A percentile compares a stretch with the other conserved stretches of the same genome.
Evolutionary conservation across 2,888 invertebrate genomes (phyloP).

Genomic region (Junonia oenone): DNA sequence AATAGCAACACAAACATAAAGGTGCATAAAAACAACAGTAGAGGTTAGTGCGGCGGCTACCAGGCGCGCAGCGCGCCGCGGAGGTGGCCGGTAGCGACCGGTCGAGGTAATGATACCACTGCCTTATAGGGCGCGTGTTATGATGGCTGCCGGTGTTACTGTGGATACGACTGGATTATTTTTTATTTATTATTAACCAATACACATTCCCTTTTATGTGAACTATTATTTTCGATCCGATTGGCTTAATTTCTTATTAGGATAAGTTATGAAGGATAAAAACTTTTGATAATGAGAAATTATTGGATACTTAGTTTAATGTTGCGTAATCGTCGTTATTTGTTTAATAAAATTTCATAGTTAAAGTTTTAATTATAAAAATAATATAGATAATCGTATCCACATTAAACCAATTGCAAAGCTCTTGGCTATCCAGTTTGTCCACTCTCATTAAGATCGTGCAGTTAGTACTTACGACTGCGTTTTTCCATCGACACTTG

Average conservation of each 20-base stretch:
- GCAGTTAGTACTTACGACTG: constrained; percentile 52
- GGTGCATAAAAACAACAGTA: constrained; percentile 63
- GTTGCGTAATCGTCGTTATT: not conserved
- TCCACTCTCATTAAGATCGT: constrained; percentile 77
- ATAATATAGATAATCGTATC: constrained; percentile 34
- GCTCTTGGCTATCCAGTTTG: constrained; percentile 71
- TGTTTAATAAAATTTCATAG: not conserved
- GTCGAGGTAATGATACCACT: constrained; percentile 69
- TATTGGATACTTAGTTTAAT: no score
- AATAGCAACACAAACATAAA: constrained; percentile 64
- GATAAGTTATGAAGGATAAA: not conserved
- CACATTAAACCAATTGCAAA: constrained; percentile 37
- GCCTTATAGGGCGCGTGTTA: constrained; percentile 70
- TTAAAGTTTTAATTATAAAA: no score
- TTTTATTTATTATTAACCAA: not conserved
- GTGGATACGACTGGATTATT: constrained; percentile 44
- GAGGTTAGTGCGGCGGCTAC: constrained; percentile 48
- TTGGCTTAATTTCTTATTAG: not conserved
- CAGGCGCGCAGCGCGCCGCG: constrained; percentile 57
- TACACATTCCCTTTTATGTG: not conserved
- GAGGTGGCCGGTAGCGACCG: constrained; percentile 62
- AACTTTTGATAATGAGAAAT: not conserved
- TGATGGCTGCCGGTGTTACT: constrained; percentile 51
- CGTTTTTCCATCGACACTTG: constrained; percentile 62
- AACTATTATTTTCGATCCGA: no score